Conservation (phyloP, 2,888 invertebrate species). For the Gisinianus flammeolus region DNA sequence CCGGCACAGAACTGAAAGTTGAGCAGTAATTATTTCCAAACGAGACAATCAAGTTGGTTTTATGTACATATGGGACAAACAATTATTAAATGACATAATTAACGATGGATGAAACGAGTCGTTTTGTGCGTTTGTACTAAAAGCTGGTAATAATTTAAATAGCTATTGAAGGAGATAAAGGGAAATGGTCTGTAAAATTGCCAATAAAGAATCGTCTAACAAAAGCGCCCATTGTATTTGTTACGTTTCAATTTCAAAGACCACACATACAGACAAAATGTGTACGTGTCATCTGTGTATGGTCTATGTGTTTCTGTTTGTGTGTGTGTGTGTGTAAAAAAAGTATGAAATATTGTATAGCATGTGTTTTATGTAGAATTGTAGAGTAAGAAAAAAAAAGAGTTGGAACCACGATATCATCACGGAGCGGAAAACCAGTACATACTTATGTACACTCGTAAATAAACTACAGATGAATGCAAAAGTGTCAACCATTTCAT, state of each 20-base stretch:
- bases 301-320: too few species aligned
- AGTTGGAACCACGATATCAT: too few species aligned
- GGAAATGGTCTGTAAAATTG: conserved; percentile 8
- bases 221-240: not conserved
- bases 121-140: not conserved
- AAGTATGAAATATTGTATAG: too few species aligned
- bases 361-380: too few species aligned
- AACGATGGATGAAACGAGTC: not conserved
- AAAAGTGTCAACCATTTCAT: conserved; percentile 4
- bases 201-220: conserved; percentile 2
- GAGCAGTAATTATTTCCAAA: too few species aligned
- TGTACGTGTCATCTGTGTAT: too few species aligned
- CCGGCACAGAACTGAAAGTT: too few species aligned
- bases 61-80: too few species aligned
- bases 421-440: not conserved
- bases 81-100: not conserved
- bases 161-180: conserved; percentile 8
- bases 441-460: conserved; percentile 10
- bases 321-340: too few species aligned
- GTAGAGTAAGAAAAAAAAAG: too few species aligned
- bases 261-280: not conserved
- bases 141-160: not conserved
- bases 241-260: not conserved
- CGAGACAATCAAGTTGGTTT: too few species aligned
- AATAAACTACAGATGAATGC: conserved; percentile 11